Evolutionary conservation across 2,797 vertebrate species (phyloP), one percentile per base, ranked within the genome.

Genomic region (Ispidina lecontei): DNA sequence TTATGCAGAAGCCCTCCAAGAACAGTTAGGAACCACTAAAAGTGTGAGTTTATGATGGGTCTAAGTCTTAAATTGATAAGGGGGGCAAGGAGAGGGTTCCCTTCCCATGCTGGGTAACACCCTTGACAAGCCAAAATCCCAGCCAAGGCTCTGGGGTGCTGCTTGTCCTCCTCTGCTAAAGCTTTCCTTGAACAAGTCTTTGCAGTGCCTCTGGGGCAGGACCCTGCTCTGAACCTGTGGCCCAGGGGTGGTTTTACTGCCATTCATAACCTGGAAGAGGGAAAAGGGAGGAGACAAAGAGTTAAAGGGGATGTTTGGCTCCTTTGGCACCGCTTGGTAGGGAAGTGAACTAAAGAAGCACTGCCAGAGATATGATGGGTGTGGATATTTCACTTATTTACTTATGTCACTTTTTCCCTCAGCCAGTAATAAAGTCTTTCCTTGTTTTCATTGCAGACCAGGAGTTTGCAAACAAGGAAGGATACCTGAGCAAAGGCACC

Each of bases 371-470:
- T 94, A 87, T 0, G 22, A 71, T 87, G 87, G 89, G 89, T 87
- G 95, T 86, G 79, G 87, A 43, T 87, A 59, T 95, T 95, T 90
- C 70, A 69, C 35, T 87, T 95, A 90, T 89, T 96, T 96, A 62
- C 67, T 87, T 91, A 72, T 62, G 70, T 89, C 87, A 72, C 47
- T 85, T 63, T 87, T 95, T 94, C 74, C 72, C 63, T 89, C 72
- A 52, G 35, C 43, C 70, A 83, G 29, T 89, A 78, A 67, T 63
- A 31, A 87, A 95, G 55, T 25, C 31, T 90, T 90, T 79, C 51
- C 29, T 58, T 90, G 78, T 93, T 87, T 89, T 89, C 62, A 43
- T 80, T 72, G 52, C 84, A 69, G 51, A 23, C 10, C 25, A 33
- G 90, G 44, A 78, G 59, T 85, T 86, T 92, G 84, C 63, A 92